These are phyloP conservation scores for Hirudo medicinalis DNA, from an alignment of 1,140 invertebrate species.

Conservation along the genomic window DNA sequence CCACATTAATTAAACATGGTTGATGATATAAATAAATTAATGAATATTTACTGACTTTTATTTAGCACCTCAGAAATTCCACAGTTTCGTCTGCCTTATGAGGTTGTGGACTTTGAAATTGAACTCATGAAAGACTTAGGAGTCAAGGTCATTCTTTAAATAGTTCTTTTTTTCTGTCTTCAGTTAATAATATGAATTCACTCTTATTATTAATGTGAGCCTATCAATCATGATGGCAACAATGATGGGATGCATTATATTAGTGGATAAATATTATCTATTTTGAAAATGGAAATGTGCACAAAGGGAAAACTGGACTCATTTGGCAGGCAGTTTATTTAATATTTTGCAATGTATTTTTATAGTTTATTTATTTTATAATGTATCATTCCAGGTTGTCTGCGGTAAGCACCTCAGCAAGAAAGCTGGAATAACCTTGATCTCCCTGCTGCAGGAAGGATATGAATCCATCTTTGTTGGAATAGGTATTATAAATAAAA, in stretches of 20 bases:
- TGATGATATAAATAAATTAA: too few relatives aligned
- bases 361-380: too few relatives aligned
- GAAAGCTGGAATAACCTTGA: conserved; percentile 42
- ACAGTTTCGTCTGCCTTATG: conserved; percentile 81
- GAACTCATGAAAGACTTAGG: conserved; percentile 78
- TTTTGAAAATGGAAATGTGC: too few relatives aligned
- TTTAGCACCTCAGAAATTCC: conserved; percentile 82
- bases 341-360: too few relatives aligned
- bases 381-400: conserved; percentile 32
- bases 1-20: too few relatives aligned
- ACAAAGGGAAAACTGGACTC: too few relatives aligned
- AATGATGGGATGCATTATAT: too few relatives aligned
- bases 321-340: too few relatives aligned
- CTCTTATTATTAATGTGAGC: conserved; percentile 8
- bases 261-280: too few relatives aligned
- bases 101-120: conserved; percentile 86
- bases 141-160: conserved; percentile 56
- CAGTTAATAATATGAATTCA: neutral
- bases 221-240: too few relatives aligned
- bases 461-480: conserved; percentile 76
- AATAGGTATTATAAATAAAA: conserved; percentile 52
- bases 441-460: conserved; percentile 51
- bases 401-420: conserved; percentile 34
- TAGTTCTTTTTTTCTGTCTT: too few relatives aligned
- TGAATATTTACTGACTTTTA: neutral